Evolutionary conservation across 1,140 invertebrate species (phyloP).

Genomic region (Saccostrea cuccullata): DNA sequence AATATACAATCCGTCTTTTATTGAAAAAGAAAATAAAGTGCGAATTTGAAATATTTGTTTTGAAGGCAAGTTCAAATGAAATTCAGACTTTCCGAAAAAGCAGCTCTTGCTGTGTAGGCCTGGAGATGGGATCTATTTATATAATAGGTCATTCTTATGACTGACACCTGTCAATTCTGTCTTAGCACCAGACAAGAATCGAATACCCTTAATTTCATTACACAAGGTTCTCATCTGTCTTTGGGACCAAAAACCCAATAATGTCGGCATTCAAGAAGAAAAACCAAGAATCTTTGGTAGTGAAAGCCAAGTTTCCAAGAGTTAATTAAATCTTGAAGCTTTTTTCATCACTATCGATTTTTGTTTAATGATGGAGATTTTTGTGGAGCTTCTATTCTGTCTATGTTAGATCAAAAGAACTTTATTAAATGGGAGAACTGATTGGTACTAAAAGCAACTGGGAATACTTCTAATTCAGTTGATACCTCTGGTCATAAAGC

Average conservation of each 20-base stretch:
- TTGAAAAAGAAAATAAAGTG: constrained; percentile 24
- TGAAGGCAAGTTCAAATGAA: constrained; percentile 14
- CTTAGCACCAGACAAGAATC: background rate
- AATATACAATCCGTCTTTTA: background rate
- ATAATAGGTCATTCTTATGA: background rate
- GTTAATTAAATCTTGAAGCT: constrained; percentile 36
- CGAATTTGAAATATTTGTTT: constrained; percentile 30
- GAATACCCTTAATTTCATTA: constrained; percentile 17
- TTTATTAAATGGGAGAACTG: constrained; percentile 33
- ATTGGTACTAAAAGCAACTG: constrained; percentile 29
- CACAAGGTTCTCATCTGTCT: background rate
- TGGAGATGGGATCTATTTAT: background rate
- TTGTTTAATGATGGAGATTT: constrained; percentile 26
- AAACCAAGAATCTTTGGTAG: background rate
- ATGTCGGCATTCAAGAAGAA: constrained; percentile 14
- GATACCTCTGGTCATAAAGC: background rate
- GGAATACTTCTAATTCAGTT: constrained; percentile 21
- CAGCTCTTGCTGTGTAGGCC: background rate
- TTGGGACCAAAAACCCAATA: background rate
- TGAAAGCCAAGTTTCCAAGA: constrained; percentile 26
- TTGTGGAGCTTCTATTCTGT: constrained; percentile 32
- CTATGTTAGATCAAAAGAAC: constrained; percentile 24
- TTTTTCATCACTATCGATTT: constrained; percentile 32
- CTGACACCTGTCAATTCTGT: constrained; percentile 17
- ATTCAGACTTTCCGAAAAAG: constrained; percentile 6